Base-by-base conservation (phyloP, 2,797 vertebrate species). In the Vipera latastei region DNA sequence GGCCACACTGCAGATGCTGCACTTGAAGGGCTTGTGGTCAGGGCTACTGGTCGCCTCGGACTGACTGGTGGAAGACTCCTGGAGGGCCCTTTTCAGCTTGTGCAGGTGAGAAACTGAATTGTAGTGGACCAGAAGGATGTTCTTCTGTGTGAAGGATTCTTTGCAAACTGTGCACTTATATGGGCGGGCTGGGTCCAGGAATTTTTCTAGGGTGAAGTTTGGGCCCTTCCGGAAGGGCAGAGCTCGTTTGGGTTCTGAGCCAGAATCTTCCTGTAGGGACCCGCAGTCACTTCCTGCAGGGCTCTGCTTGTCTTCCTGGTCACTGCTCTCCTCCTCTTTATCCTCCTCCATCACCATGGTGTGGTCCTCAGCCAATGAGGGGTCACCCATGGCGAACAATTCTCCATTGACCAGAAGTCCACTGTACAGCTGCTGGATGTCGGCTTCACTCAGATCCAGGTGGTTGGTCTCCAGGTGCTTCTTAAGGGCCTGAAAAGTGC, bases 121-220 rank as follows among this genome's bases (percentile, higher is more conserved):
- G 97, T 99, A 99, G 97, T 99, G 99, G 95, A 99, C 99, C 89
- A 99, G 97, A 91, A 99, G 98, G 96, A 99, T 99, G 95, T 99
- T 99, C 97, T 99, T 99, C 93, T 99, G 99, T 0, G 99, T 99
- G 96, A 99, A 99, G 94, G 99, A 99, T 96, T 99, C 99, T 98
- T 99, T 99, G 97, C 99, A 99, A 65, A 99, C 99, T 0, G 99
- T 99, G 96, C 99, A 99, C 97, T 99, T 99, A 96, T 99, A 99
- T 28, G 99, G 99, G 93, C 99, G 98, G 96, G 99, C 99, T 1
- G 99, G 99, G 97, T 99, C 99, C 93, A 99, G 97, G 94, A 99
- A 99, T 96, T 99, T 99, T 95, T 99, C 99, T 99, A 99, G 99
- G 4, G 99, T 99, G 96, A 99, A 99, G 97, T 99, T 99, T 90